Evolutionary conservation across 2,797 vertebrate genomes (phyloP).

Genomic region (Tapirus indicus): DNA sequence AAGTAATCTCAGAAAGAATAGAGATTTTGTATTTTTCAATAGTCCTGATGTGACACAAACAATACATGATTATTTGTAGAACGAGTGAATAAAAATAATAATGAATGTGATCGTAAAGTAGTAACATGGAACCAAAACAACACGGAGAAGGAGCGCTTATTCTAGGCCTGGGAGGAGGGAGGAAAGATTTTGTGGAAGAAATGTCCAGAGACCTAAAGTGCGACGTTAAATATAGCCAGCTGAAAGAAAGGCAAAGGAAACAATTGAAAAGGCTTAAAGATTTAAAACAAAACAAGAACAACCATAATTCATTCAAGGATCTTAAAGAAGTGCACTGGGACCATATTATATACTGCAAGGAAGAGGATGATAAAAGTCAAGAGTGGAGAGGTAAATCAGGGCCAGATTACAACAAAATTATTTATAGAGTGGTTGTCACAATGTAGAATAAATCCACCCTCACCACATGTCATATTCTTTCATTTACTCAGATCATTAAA

Average conservation of each 20-base stretch:
- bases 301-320: background rate
- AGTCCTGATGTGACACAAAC: background rate
- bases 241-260: background rate
- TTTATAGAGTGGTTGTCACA: background rate
- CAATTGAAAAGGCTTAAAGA: background rate
- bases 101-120: background rate
- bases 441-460: background rate
- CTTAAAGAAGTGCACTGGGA: background rate
- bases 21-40: background rate
- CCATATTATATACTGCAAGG: background rate
- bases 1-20: background rate
- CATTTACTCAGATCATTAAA: background rate
- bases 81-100: background rate
- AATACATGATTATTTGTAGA: background rate
- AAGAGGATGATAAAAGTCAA: background rate
- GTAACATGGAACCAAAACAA: rapidly evolving
- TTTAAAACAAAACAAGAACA: no score
- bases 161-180: background rate
- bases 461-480: background rate
- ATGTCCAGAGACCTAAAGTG: background rate
- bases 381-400: background rate
- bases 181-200: background rate
- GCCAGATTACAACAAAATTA: background rate
- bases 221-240: background rate
- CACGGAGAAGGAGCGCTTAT: background rate